Percentiles rank a stretch among this genome's conserved stretches.
phyloP scores from a whole-genome alignment of 2,797 vertebrate genomes.

The Paguma larvata region DNA sequence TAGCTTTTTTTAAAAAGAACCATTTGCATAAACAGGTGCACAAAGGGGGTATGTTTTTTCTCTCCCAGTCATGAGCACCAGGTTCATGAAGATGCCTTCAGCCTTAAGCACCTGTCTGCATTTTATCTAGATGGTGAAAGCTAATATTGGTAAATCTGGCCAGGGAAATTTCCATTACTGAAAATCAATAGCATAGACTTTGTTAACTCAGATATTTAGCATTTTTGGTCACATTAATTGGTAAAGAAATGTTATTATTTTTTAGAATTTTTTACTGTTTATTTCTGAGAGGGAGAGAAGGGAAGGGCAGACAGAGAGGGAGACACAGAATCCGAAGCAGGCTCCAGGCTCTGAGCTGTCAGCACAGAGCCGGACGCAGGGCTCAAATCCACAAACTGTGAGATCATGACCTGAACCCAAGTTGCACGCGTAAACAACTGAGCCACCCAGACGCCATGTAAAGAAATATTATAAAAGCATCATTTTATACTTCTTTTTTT shows the following conservation, averaged over 20 bases:
- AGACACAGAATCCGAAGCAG: no score
- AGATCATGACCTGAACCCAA: no score
- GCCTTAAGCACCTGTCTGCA: background rate
- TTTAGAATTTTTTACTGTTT: no score
- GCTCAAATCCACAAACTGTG: no score
- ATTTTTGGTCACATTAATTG: slow-evolving; percentile 28
- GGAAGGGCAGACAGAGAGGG: no score
- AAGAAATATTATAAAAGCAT: background rate
- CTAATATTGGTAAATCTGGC: slow-evolving; percentile 27
- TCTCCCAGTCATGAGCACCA: background rate
- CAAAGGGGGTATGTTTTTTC: background rate
- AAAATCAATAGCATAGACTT: background rate
- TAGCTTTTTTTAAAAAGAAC: slow-evolving; percentile 22
- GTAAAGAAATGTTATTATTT: background rate
- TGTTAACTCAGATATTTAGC: background rate
- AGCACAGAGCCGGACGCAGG: no score
- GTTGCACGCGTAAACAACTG: no score
- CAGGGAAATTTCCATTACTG: background rate
- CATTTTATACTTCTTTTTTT: background rate
- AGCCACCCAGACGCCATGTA: no score
- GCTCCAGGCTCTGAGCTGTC: no score
- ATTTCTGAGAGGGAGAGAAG: no score
- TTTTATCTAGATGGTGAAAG: slow-evolving; percentile 32
- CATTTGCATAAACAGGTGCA: background rate
- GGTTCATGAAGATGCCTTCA: slow-evolving; percentile 16